These are phyloP conservation scores for Hemicordylus capensis DNA, from an alignment of 2,113 vertebrate genomes.

Conservation along the genomic window DNA sequence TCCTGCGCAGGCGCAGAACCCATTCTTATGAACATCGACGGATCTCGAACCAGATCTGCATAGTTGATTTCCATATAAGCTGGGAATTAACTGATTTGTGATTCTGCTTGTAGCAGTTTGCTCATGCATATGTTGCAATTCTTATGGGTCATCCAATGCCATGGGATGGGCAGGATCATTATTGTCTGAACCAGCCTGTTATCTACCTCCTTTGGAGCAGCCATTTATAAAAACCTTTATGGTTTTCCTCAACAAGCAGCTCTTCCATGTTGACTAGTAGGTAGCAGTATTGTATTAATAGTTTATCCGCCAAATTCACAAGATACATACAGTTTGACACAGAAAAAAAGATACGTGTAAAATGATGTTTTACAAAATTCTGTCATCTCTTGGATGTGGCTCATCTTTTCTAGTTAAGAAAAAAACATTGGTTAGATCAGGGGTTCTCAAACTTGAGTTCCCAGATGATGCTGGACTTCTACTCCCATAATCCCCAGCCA, in stretches of 20 bases:
- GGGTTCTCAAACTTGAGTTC: too few species aligned
- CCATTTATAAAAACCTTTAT: accelerated
- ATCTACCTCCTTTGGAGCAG: background rate
- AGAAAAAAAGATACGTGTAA: background rate
- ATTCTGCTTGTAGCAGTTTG: too few species aligned
- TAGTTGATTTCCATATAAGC: too few species aligned
- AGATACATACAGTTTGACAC: background rate
- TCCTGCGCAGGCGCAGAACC: too few species aligned
- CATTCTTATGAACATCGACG: too few species aligned
- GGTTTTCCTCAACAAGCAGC: background rate
- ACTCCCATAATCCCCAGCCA: too few species aligned
- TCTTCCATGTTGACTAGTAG: background rate
- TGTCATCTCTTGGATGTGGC: background rate
- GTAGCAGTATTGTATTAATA: background rate
- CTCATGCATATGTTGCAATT: too few species aligned
- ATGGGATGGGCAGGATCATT: too few species aligned
- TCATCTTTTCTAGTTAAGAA: background rate
- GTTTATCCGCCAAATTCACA: background rate
- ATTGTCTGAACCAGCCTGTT: too few species aligned
- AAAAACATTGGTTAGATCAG: background rate
- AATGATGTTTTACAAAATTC: accelerated
- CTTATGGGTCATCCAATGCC: background rate
- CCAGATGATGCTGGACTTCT: too few species aligned
- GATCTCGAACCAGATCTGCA: too few species aligned
- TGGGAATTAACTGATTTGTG: too few species aligned